Percentiles rank a stretch among this genome's conserved stretches.
Conservation (phyloP, 2,797 vertebrate genomes). For the Anas flavirostris region DNA sequence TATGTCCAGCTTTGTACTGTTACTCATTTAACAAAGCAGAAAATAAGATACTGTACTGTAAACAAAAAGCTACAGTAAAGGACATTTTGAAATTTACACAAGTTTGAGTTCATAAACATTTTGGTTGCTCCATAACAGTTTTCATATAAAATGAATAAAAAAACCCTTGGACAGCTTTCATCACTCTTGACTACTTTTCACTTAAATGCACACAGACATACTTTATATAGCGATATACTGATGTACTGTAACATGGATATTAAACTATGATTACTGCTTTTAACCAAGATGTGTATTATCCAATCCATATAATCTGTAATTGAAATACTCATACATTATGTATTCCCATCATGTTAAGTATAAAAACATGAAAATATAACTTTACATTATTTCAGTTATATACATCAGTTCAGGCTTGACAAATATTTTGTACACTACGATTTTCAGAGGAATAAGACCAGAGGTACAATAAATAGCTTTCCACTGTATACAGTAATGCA, state of each 20-base stretch:
- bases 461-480: constrained; percentile 79
- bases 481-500: constrained; percentile 64
- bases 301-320: constrained; percentile 77
- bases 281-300: constrained; percentile 78
- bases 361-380: constrained; percentile 89
- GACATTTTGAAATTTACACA: constrained; percentile 84
- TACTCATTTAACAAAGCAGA: constrained; percentile 82
- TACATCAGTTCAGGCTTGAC: constrained; percentile 83
- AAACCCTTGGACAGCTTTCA: constrained; percentile 82
- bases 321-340: constrained; percentile 80
- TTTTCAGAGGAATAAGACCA: constrained; percentile 80
- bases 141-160: constrained; percentile 85
- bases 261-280: constrained; percentile 79
- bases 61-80: constrained; percentile 83
- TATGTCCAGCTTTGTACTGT: constrained; percentile 77
- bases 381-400: constrained; percentile 87
- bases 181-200: constrained; percentile 81
- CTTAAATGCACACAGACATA: constrained; percentile 82
- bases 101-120: constrained; percentile 83
- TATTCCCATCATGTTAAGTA: constrained; percentile 80
- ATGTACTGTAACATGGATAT: constrained; percentile 83
- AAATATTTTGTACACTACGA: constrained; percentile 71
- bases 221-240: constrained; percentile 81
- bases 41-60: constrained; percentile 79
- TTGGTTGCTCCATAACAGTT: constrained; percentile 81